These are phyloP conservation scores for Lepidiolamprologus cunningtoni DNA, from an alignment of 2,113 vertebrate species.

Conservation along the genomic window DNA sequence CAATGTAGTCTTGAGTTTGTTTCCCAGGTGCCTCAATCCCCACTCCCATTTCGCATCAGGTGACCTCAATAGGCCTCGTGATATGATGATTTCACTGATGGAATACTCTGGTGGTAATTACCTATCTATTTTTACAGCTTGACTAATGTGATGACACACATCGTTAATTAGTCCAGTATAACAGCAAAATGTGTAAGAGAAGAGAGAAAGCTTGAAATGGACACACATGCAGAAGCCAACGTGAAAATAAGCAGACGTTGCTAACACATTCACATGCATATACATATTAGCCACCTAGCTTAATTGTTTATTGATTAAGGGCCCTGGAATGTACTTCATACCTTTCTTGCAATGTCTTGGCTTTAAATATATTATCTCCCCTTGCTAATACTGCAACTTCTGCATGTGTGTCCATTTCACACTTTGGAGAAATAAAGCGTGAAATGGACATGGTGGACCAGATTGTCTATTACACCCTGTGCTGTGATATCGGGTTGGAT, in stretches of 20 bases:
- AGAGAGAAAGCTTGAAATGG: background rate
- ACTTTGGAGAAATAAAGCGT: background rate
- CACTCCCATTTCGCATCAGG: background rate
- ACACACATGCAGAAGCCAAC: background rate
- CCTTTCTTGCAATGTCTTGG: background rate
- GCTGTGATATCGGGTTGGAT: background rate
- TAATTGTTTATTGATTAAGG: background rate
- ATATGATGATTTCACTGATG: background rate
- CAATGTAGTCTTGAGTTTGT: background rate
- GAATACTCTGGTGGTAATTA: background rate
- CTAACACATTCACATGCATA: background rate
- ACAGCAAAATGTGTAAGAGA: background rate
- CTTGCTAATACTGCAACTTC: background rate
- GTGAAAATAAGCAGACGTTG: rapidly evolving
- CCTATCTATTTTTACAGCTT: background rate
- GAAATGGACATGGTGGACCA: background rate
- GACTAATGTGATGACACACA: background rate
- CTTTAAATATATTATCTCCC: background rate
- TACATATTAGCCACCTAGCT: background rate
- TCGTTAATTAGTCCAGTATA: background rate
- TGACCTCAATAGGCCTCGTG: background rate
- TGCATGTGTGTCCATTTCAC: background rate
- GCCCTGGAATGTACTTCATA: background rate
- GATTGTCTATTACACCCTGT: background rate
- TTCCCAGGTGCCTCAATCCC: background rate